Base-by-base conservation (phyloP, 2,888 invertebrate species). In the Chalcosyrphus nemorum region DNA sequence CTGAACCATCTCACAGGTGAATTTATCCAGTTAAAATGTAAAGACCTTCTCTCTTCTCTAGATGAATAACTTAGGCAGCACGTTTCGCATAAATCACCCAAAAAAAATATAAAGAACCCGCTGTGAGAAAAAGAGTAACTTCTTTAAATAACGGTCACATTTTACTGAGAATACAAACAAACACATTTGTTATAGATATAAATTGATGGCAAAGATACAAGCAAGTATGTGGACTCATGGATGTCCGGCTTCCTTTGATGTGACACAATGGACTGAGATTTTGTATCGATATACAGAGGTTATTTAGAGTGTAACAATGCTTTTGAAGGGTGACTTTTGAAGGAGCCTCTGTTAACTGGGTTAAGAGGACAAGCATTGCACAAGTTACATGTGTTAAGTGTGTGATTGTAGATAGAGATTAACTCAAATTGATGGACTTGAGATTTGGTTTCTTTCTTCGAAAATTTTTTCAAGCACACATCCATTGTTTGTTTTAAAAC, bases 61-160 rank as follows among this genome's bases (percentile, higher is more conserved):
- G 15, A 61, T 61, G 61, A 61, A 45, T 43, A 45, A 61, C 17
- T 61, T 29, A 29, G 27, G 27, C 17, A 9, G 45, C 61, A 61
- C 45, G 61, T 61, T 45, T 45, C 29, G 45, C 61, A 61, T 61
- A 61, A 61, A 61, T 61, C 61, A 45, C 61, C 27, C 9, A 61
- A 35, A 61, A 45, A 61, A 11, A 61, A 27, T 27, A n/a, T n/a
- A n/a, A n/a, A n/a, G n/a, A n/a, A n/a, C 29, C 43, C 27, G 45
- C 61, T 17, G n/a, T n/a, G 29, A 29, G 43, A 11, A 43, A 24
- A 27, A 43, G 41, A 43, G 43, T 61, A 57, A 57, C 38, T 57
- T 35, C 24, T 19, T 57, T 21, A 38, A 38, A 41, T 41, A 59
- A 32, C 61, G 61, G 24, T 45, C 9, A 1, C 17, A 27, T 45